phyloP scores from a whole-genome alignment of 1,140 invertebrate genomes.

The Ceratosolen solmsi region DNA sequence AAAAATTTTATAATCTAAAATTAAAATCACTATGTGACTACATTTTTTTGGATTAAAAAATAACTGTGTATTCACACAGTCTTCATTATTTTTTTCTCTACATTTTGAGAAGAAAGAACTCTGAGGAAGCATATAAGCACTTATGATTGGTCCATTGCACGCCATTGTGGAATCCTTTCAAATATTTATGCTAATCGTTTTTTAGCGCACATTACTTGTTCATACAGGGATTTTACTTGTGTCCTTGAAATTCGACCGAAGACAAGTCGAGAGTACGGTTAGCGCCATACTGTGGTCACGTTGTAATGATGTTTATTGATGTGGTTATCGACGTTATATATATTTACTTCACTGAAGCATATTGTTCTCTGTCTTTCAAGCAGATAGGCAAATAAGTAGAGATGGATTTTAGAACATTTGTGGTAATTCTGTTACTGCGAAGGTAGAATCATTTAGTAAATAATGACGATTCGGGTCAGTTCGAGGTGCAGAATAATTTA shows the following conservation, averaged over 20 bases:
- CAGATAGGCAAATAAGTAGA: background rate
- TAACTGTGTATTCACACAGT: background rate
- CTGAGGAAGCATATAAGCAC: constrained; percentile 10
- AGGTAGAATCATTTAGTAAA: background rate
- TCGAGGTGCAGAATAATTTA: background rate
- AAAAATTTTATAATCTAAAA: no score
- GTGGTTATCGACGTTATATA: constrained; percentile 66
- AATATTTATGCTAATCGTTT: constrained; percentile 30
- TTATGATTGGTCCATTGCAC: constrained; percentile 15
- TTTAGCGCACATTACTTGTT: constrained; percentile 44
- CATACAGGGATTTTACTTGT: background rate
- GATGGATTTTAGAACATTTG: constrained; percentile 22
- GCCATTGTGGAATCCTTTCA: constrained; percentile 1
- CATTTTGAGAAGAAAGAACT: background rate
- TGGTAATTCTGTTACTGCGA: background rate
- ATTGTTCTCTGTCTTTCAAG: constrained; percentile 7
- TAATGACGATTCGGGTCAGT: constrained; percentile 17
- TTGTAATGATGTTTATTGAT: constrained; percentile 72
- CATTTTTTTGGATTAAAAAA: no score
- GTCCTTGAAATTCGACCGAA: constrained; percentile 65
- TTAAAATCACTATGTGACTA: no score
- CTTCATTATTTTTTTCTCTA: background rate
- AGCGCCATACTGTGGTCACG: constrained; percentile 63
- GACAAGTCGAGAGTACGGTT: constrained; percentile 57
- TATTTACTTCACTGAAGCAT: constrained; percentile 30